phyloP scores from a whole-genome alignment of 2,113 vertebrate species.

The Thomomys bottae region DNA sequence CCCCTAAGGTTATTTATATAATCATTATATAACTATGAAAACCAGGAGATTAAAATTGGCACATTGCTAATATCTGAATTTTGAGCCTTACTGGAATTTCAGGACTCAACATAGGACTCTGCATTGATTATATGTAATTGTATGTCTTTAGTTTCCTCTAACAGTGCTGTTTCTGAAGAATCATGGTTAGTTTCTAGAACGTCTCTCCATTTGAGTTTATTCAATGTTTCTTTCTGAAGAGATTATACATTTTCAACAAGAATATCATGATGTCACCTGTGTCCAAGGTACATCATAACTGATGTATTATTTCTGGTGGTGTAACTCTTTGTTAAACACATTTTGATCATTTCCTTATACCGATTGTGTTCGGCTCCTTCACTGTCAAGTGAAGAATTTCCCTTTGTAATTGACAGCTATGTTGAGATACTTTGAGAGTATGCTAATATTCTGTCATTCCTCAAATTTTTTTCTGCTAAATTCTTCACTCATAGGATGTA shows the following conservation, averaged over 20 bases:
- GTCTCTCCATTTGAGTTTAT: background rate
- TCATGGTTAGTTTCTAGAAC: constrained; percentile 10
- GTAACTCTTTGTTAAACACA: background rate
- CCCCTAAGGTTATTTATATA: constrained; percentile 16
- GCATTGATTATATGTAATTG: background rate
- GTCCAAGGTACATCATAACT: background rate
- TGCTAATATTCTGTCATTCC: background rate
- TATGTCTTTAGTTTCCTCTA: background rate
- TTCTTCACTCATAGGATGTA: constrained; percentile 12
- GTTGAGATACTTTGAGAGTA: background rate
- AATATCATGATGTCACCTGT: background rate
- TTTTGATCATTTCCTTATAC: background rate
- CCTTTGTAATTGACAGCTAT: background rate
- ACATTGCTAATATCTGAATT: constrained; percentile 10
- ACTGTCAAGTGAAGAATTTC: background rate
- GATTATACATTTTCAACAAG: constrained; percentile 12
- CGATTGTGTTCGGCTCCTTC: constrained; percentile 12
- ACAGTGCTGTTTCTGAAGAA: constrained; percentile 19
- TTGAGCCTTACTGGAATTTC: background rate
- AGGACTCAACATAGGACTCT: background rate
- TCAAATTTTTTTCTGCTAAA: background rate
- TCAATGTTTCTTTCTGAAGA: background rate
- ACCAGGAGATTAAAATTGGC: background rate
- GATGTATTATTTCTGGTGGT: background rate
- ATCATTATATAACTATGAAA: background rate